Evolutionary conservation across 2,113 vertebrate species (phyloP), one percentile per base, ranked within the genome.

Genomic region (Oenanthe melanoleuca): DNA sequence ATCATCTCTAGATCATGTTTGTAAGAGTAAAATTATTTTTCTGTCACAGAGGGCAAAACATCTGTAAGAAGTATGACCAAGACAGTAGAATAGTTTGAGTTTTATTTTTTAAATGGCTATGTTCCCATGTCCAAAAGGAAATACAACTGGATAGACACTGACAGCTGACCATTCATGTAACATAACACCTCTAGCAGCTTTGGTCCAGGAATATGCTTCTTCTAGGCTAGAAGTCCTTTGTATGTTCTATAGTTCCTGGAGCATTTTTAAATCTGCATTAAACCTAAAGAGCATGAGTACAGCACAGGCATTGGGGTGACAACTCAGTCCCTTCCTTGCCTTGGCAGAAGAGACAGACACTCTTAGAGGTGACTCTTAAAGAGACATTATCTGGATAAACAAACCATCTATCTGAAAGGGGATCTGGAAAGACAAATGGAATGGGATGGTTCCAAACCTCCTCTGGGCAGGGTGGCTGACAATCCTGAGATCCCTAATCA

Each of bases 1-100:
- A 45, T 91, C 9, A 77, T 70, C 38, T 89, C 50, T 53, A 52
- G 34, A 53, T 82, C 25, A 19, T 67, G 50, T 91, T 94, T 67
- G 4, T 57, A 93, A 77, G 71, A 78, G 38, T 42, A 88, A 84
- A 88, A 86, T 78, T 84, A 60, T 82, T 92, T 93, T 92, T 87
- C 56, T 89, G 20, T 95, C 65, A 78, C 23, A 92, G 37, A 87
- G 38, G 28, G 14, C 42, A 75, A 56, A 73, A 91, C 47, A 72
- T 57, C 28, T 89, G 70, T 65, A 85, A 91, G 73, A 81, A 69
- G 22, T 33, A 65, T 67, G n/a, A 71, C 28, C 40, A 82, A 37
- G 37, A 40, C 0, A 2, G 25, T 38, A 47, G 33, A 73, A 23
- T 33, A 10, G 4, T 88, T 56, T 47, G 9, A 12, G 7, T 21